phyloP scores from a whole-genome alignment of 2,113 vertebrate species.

The Dicentrarchus labrax region DNA sequence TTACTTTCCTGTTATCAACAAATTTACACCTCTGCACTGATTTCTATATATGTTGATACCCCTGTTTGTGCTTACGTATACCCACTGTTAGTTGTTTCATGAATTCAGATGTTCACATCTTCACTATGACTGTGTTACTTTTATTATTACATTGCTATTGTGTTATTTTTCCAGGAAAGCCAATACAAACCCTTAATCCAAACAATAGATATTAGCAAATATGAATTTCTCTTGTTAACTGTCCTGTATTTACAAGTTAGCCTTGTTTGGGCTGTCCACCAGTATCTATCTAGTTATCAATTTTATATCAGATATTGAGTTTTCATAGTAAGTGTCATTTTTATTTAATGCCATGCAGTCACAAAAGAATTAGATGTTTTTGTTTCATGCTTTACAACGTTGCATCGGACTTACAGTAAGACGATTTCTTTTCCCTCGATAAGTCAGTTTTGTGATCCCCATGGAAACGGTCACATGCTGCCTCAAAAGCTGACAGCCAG shows the following conservation, averaged over 20 bases:
- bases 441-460: constrained; percentile 61
- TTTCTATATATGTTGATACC: background rate
- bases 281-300: background rate
- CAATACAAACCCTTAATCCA: background rate
- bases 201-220: background rate
- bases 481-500: constrained; percentile 62
- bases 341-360: background rate
- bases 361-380: constrained; percentile 23
- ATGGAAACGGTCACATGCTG: constrained; percentile 64
- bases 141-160: background rate
- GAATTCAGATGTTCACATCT: constrained; percentile 14
- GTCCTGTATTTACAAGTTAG: background rate
- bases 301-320: constrained; percentile 3
- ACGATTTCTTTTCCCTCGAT: constrained; percentile 38
- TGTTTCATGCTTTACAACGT: constrained; percentile 46
- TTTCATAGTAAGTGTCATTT: background rate
- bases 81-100: background rate
- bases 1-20: too few relatives aligned
- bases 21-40: background rate
- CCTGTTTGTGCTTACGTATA: background rate
- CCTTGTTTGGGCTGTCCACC: background rate
- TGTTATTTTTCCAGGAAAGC: background rate
- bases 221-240: background rate
- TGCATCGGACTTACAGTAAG: constrained; percentile 34
- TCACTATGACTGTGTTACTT: background rate